Base-by-base conservation (phyloP, 2,113 vertebrate species). In the Ochotona princeps region DNA sequence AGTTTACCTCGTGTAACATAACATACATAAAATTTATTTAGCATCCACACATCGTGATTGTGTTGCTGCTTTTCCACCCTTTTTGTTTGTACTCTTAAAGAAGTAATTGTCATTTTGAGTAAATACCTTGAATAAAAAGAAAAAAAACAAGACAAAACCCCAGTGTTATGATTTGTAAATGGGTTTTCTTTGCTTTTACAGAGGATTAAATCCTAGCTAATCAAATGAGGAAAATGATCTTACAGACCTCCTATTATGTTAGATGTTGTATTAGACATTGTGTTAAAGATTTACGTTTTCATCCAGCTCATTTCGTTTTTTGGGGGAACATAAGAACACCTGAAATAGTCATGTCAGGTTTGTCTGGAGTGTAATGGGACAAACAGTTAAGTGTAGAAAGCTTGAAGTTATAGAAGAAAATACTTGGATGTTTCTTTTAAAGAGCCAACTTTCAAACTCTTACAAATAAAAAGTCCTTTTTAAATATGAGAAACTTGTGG, bases 21-120 rank as follows among this genome's bases (percentile, higher is more conserved):
- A 57, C 54, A 14, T 15, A 57, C 54, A 91, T 94, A 82, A 94
- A 93, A 78, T 87, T 96, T 83, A 85, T 96, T 98, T 97, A 97
- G 95, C 95, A 83, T 96, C 97, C 97, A 85, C 89, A 92, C 95
- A 80, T 97, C 96, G 96, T 44, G 38, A 6, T 44, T 44, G 38
- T 44, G 38, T 44, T 44, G 38, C 38, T 44, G 38, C 6, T 44
- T 98, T 98, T 97, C 87, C 95, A 96, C 91, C 96, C 96, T 54
- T 97, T 94, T 96, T 97, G 96, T 98, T 44, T 98, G 96, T 96
- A 97, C 81, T 97, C 96, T 96, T 97, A 92, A 96, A 96, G 97
- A 96, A 97, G 96, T 97, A 97, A 97, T 97, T 98, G 97, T 98
- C 98, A 97, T 96, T 98, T 98, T 98, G 96, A 97, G 96, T 97